These are phyloP conservation scores for Sardinella longiceps DNA, from an alignment of 2,797 vertebrate species.

Conservation along the genomic window DNA sequence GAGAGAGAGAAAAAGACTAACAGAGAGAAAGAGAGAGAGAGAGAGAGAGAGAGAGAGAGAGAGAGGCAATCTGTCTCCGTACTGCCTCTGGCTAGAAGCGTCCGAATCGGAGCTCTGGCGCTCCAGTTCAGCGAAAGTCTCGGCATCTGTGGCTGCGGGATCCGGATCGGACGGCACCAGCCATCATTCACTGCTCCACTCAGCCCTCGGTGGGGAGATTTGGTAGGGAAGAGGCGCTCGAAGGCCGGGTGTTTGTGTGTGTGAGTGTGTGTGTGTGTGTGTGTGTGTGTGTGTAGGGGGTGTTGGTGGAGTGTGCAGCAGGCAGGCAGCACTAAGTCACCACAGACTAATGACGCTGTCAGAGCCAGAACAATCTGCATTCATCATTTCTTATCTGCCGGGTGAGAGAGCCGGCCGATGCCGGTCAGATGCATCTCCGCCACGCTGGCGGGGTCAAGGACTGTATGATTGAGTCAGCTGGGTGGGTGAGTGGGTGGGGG, in stretches of 20 bases:
- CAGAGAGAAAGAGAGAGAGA: background rate
- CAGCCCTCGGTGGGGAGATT: slow-evolving; percentile 39
- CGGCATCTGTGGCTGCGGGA: background rate
- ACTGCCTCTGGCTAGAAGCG: background rate
- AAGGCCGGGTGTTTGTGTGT: background rate
- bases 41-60: background rate
- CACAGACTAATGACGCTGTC: slow-evolving; percentile 64
- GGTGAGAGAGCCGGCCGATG: slow-evolving; percentile 40
- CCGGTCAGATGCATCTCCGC: slow-evolving; percentile 41
- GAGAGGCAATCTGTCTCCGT: background rate
- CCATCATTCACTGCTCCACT: slow-evolving; percentile 50
- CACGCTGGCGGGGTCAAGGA: slow-evolving; percentile 57
- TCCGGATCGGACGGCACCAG: slow-evolving; percentile 12
- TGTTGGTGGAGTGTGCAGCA: slow-evolving; percentile 14
- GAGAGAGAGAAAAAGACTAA: background rate
- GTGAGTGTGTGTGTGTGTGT: slow-evolving; percentile 14
- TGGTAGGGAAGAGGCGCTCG: slow-evolving; percentile 25
- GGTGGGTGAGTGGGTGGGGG: background rate
- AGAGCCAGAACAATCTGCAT: slow-evolving; percentile 53
- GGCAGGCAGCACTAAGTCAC: slow-evolving; percentile 54
- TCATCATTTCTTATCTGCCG: slow-evolving; percentile 66
- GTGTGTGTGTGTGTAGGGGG: background rate
- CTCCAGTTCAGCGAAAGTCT: background rate
- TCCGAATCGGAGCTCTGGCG: background rate
- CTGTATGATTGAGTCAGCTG: slow-evolving; percentile 46